phyloP scores from a whole-genome alignment of 2,888 invertebrate genomes.

The Phyllotreta striolata region DNA sequence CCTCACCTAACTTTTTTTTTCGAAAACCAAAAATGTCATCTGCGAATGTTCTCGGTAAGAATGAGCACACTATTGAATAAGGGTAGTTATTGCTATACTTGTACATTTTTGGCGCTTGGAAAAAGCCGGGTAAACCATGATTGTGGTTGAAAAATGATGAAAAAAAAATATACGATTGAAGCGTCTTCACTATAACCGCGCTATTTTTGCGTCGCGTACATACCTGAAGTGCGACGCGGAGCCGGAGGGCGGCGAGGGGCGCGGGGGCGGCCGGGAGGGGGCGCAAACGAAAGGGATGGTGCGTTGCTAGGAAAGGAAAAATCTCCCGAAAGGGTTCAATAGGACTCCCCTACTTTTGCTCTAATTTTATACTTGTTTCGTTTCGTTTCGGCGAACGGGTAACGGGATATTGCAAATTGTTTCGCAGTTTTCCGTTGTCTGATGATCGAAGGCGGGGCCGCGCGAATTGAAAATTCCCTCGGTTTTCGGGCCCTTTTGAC shows the following conservation, averaged over 20 bases:
- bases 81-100: too few species aligned
- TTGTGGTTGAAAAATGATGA: not conserved
- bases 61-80: too few species aligned
- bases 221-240: slow-evolving; percentile 25
- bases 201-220: slow-evolving; percentile 25
- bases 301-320: slow-evolving; percentile 46
- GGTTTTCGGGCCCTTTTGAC: slow-evolving; percentile 9
- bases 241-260: not conserved
- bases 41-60: too few species aligned
- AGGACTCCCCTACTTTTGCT: slow-evolving; percentile 39
- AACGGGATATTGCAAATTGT: slow-evolving; percentile 39
- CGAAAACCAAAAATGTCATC: too few species aligned
- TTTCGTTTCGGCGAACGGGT: slow-evolving; percentile 30
- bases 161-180: slow-evolving; percentile 3
- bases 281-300: slow-evolving; percentile 15
- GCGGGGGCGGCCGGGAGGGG: slow-evolving; percentile 7
- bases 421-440: slow-evolving; percentile 35
- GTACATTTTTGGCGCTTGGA: too few species aligned
- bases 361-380: slow-evolving; percentile 40
- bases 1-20: too few species aligned
- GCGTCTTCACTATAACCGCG: slow-evolving; percentile 14
- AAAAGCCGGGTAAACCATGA: too few species aligned
- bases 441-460: slow-evolving; percentile 28
- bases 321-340: slow-evolving; percentile 38
- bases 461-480: slow-evolving; percentile 30